Evolutionary conservation across 2,888 invertebrate genomes (phyloP), one percentile per base, ranked within the genome.

Genomic region (Thyatira batis): DNA sequence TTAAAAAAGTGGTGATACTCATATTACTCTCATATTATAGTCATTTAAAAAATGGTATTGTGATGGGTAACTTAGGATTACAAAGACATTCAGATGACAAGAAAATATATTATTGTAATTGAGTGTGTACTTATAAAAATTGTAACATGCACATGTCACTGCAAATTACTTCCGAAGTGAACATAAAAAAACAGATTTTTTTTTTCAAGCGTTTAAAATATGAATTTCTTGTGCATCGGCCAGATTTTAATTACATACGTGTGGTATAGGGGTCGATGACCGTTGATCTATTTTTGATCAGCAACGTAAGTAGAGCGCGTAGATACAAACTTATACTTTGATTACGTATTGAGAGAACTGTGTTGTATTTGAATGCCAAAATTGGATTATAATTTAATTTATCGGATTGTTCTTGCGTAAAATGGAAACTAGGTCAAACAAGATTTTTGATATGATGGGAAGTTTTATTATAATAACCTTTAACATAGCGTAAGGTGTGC

Each of bases 251-350:
- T 83, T 82, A 76, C 65, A 67, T 66, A 62, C 72, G 65, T 69
- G 64, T 75, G 67, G 75, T 64, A 67, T 59, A 57, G 68, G 64
- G 85, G 78, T 84, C 82, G 69, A 60, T 64, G 82, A 51, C 73
- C 83, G 72, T 59, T 62, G 68, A 50, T 75, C 81, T 86, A 86
- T 85, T 85, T 84, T 63, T 59, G 80, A 69, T 57, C 13, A 39
- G 13, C 53, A 57, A 54, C 28, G 56, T 58, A 67, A 58, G 58
- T 58, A 56, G 54, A 63, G 55, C 59, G 59, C 57, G 45, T 56
- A 60, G 23, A 64, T 55, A 51, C 49, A 60, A 17, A 39, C 13
- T 39, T 50, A 58, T 60, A 50, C 52, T 48, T 57, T 57, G 51
- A 59, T 57, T 58, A 52, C 49, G 33, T 45, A 33, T 33, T 33